Evolutionary conservation across 2,888 invertebrate species (phyloP).

Genomic region (Synanthedon vespiformis): DNA sequence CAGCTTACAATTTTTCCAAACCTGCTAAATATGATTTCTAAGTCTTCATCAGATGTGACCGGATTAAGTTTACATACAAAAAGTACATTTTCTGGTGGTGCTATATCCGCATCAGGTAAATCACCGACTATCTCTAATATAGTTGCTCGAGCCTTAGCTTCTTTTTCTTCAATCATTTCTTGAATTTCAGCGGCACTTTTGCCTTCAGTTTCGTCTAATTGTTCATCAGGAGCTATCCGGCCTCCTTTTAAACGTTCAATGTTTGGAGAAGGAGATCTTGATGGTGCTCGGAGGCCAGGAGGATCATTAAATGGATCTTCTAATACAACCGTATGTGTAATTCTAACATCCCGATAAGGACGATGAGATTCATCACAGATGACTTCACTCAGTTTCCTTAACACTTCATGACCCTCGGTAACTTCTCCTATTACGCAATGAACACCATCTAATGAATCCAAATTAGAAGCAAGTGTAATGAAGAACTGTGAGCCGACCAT

Average conservation of each 20-base stretch:
- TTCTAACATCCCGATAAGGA: slow-evolving; percentile 95
- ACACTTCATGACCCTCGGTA: slow-evolving; percentile 88
- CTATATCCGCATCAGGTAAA: slow-evolving; percentile 95
- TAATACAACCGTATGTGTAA: slow-evolving; percentile 95
- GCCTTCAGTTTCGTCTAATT: slow-evolving; percentile 89
- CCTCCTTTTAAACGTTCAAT: slow-evolving; percentile 85
- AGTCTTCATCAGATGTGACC: slow-evolving; percentile 95
- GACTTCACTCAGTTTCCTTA: slow-evolving; percentile 91
- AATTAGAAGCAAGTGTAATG: slow-evolving; percentile 87
- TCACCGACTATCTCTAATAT: slow-evolving; percentile 99
- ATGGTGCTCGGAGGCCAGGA: slow-evolving; percentile 79
- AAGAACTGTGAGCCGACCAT: slow-evolving; percentile 97
- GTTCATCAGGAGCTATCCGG: slow-evolving; percentile 93
- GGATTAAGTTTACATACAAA: slow-evolving; percentile 99
- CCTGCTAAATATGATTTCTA: slow-evolving; percentile 97
- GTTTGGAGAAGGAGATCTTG: slow-evolving; percentile 90
- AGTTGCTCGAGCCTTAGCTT: slow-evolving; percentile 96
- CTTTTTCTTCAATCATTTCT: slow-evolving; percentile 89
- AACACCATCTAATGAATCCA: slow-evolving; percentile 88
- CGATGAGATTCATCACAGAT: slow-evolving; percentile 91
- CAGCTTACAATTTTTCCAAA: slow-evolving; percentile 95
- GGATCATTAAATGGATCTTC: slow-evolving; percentile 98
- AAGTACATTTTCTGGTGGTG: slow-evolving; percentile 98
- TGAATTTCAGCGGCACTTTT: slow-evolving; percentile 86
- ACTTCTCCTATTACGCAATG: slow-evolving; percentile 98